Conservation (phyloP, 2,113 vertebrate species). For the Clarias batrachus region DNA sequence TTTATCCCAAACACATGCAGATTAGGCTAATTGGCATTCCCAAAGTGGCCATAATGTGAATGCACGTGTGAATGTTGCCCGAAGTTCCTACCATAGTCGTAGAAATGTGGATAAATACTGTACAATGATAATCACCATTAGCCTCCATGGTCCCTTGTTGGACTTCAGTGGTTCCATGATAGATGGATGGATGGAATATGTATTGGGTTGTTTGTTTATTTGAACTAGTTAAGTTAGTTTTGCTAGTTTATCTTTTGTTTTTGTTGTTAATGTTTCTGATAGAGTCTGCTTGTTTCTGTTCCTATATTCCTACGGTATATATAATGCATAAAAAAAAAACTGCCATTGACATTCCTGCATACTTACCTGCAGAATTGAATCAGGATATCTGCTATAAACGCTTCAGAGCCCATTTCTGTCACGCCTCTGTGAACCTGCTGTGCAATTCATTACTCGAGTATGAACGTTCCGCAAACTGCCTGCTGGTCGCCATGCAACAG, state of each 20-base stretch:
- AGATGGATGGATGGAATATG: not conserved
- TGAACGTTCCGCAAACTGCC: not conserved
- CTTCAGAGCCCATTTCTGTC: not conserved
- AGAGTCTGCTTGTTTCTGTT: not conserved
- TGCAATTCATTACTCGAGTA: slow-evolving; percentile 7
- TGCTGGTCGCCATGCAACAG: not conserved
- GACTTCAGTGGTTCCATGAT: too few species aligned
- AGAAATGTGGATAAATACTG: too few species aligned
- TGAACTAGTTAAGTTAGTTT: not conserved
- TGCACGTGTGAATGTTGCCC: too few species aligned
- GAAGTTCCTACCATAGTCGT: too few species aligned
- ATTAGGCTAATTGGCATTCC: too few species aligned
- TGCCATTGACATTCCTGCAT: not conserved
- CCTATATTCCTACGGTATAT: not conserved
- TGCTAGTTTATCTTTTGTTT: not conserved
- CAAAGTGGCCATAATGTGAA: too few species aligned
- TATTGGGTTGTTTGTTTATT: not conserved
- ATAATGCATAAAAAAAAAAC: not conserved
- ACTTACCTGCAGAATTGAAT: not conserved
- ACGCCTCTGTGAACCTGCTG: not conserved
- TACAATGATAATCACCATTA: too few species aligned
- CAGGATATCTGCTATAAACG: not conserved
- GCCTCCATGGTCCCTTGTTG: too few species aligned
- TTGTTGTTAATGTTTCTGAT: not conserved
- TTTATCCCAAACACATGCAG: too few species aligned